Base-by-base conservation (phyloP, 2,888 invertebrate species). In the Tyria jacobaeae region DNA sequence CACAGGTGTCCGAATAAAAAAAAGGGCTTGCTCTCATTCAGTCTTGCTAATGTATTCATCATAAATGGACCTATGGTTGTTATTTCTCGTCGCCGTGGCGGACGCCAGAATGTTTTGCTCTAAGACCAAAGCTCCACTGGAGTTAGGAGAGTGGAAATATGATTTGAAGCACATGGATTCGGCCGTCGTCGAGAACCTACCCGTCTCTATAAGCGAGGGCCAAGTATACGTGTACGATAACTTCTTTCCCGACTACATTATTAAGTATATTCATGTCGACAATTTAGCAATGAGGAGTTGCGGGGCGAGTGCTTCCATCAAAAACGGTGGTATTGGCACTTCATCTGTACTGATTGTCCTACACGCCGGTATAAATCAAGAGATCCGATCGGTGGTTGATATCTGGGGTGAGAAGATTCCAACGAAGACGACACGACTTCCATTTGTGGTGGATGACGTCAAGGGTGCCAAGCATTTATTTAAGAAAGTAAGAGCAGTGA, bases 141-240 rank as follows among this genome's bases (percentile, higher is more conserved):
- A 92, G 74, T 56, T 88, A 0, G 92, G 92, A 0, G 60, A 74
- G 41, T 92, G 92, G 92, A 72, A 63, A 15, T 68, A 79, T 54
- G 67, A 82, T 24, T 73, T 89, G 4, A 75, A 73, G 21, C 90
- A 88, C 49, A 71, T 92, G 75, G 91, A 92, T 66, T 87, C 92
- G 0, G 90, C 87, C 0, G 87, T 88, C 0, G 86, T 92, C 0
- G 91, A 92, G 31, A 91, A 87, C 75, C 79, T 76, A 0, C 88
- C 92, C 0, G 87, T 89, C 0, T 78, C 87, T 0, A 81, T 88
- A 24, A 82, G 55, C 31, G 90, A 91, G 64, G 92, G 92, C 0
- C 91, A 90, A 65, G 69, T 87, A 17, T 91, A 91, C 68, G 90
- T 92, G 10, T 92, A 92, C 68, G 91, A 91, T 47, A 92, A 92